Conservation (phyloP, 2,888 invertebrate genomes). For the Psylliodes chrysocephalus region DNA sequence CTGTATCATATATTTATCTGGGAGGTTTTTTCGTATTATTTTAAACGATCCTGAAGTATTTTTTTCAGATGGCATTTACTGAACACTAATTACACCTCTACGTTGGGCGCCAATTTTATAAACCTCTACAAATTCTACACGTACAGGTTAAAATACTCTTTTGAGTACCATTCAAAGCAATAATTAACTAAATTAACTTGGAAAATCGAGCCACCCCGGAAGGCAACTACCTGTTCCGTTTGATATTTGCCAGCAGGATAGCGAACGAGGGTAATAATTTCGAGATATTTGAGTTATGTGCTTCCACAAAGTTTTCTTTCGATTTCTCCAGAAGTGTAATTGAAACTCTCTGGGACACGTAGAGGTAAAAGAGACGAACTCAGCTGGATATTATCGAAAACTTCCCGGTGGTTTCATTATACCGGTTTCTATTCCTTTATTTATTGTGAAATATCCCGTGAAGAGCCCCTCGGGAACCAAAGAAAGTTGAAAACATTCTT, state of each 20-base stretch:
- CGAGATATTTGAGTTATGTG: background rate
- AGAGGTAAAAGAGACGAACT: background rate
- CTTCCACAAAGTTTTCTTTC: background rate
- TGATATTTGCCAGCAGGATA: background rate
- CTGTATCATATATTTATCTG: no score
- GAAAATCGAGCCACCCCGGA: background rate
- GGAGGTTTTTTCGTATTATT: no score
- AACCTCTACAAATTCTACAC: no score
- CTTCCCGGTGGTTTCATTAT: background rate
- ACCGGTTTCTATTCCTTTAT: no score
- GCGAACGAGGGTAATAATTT: background rate
- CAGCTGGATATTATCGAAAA: background rate
- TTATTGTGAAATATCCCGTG: background rate
- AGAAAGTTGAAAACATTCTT: no score
- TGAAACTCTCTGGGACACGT: background rate
- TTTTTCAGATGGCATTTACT: no score
- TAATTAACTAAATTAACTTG: background rate
- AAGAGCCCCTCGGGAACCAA: no score
- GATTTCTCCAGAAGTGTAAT: background rate
- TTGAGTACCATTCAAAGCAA: background rate
- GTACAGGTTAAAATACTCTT: no score
- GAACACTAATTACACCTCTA: no score
- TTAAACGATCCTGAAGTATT: no score
- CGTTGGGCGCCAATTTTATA: no score
- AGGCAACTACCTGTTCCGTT: background rate